These are phyloP conservation scores for Charaxes varanes DNA, from an alignment of 1,140 invertebrate species.

Conservation along the genomic window DNA sequence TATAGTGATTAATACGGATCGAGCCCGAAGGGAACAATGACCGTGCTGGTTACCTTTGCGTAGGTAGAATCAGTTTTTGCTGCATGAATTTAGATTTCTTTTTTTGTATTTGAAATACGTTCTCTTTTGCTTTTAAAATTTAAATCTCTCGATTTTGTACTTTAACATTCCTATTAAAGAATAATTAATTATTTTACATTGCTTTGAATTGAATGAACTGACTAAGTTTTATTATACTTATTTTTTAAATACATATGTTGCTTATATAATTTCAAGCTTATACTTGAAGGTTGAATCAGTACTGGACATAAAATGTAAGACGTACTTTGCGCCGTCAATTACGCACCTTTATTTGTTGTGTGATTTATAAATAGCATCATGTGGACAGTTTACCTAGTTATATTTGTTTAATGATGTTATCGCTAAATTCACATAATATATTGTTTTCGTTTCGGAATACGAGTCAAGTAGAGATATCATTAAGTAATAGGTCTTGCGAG, in stretches of 20 bases:
- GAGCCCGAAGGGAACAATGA: constrained; percentile 16
- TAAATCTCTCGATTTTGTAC: not conserved
- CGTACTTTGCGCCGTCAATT: too few species aligned
- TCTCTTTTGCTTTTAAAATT: not conserved
- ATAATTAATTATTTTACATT: too few species aligned
- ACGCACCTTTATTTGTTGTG: constrained; percentile 17
- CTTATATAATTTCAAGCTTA: too few species aligned
- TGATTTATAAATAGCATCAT: constrained; percentile 17
- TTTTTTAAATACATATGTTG: too few species aligned
- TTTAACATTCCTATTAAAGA: too few species aligned
- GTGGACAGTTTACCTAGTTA: constrained; percentile 18
- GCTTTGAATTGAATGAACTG: too few species aligned
- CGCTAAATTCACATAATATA: constrained; percentile 21
- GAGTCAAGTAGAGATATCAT: too few species aligned
- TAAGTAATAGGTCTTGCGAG: too few species aligned
- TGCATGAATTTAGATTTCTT: not conserved
- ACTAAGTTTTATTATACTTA: too few species aligned
- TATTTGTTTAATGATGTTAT: constrained; percentile 21
- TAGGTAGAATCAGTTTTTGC: constrained; percentile 8
- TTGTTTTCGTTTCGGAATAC: constrained; percentile 9
- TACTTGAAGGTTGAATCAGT: too few species aligned
- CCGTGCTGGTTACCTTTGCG: constrained; percentile 9
- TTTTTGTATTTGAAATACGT: not conserved
- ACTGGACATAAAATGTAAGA: too few species aligned
- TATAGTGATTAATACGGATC: constrained; percentile 24